Base-by-base conservation (phyloP, 2,113 vertebrate species). In the Urocynchramus pylzowi region DNA sequence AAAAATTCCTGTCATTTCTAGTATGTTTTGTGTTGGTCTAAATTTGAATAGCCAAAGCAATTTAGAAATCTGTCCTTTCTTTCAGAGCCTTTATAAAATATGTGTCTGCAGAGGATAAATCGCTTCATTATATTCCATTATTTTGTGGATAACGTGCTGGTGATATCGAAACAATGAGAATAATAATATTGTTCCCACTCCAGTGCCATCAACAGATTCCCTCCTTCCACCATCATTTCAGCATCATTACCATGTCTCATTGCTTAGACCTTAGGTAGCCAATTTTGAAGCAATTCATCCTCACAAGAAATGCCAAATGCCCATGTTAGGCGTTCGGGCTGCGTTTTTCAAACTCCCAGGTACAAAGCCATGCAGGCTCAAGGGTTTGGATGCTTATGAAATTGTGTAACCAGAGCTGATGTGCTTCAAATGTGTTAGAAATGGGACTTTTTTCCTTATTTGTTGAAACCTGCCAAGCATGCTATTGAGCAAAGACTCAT, bases 191-290 rank as follows among this genome's bases (percentile, higher is more conserved):
- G 73, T 84, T 94, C 92, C 86, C 37, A 75, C 88, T 95, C 47
- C 47, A 45, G 92, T 75, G 75, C 70, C 79, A 94, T 88, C 90
- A 94, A 91, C 80, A 93, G 76, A 95, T 89, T 94, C 86, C 47
- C 54, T 96, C 49, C 88, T 96, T 88, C 88, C 57, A 64, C 76
- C 7, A 0, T 92, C 83, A 73, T 97, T 96, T 96, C 93, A 95
- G 80, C 83, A 61, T 93, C 92, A 89, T 96, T 94, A 89, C 90
- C 49, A 50, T 76, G 76, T 94, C 85, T 96, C 69, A 79, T 93
- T 92, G 93, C 92, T 94, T 79, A 87, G 95, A 93, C 90, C 90
- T 96, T 89, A 92, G 93, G 96, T 97, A 96, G 88, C 83, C 93
- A 92, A 95, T 96, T 96, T 86, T 71, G 59, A 90, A 95, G 88